A percentile compares a stretch with the other conserved stretches of the same genome.
Evolutionary conservation across 2,888 invertebrate species (phyloP).

Genomic region (Mythimna ferrago): DNA sequence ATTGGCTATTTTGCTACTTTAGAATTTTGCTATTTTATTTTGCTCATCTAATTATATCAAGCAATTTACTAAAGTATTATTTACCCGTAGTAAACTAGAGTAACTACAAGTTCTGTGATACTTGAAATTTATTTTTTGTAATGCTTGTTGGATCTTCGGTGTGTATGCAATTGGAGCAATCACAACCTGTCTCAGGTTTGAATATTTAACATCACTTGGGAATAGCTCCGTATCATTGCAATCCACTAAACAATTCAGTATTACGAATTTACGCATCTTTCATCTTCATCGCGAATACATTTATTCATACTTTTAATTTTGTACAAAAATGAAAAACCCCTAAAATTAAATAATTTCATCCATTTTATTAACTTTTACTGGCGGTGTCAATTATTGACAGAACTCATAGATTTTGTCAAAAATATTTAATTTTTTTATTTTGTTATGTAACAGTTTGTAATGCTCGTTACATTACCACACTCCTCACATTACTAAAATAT

Average conservation of each 20-base stretch:
- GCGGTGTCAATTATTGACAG: conserved; percentile 31
- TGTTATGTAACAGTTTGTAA: not conserved
- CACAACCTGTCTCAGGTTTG: conserved; percentile 78
- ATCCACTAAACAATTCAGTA: conserved; percentile 79
- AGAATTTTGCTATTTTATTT: too few species aligned
- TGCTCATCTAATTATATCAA: not conserved
- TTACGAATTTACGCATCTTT: conserved; percentile 84
- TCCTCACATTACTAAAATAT: not conserved
- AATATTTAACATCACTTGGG: conserved; percentile 76
- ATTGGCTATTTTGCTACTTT: not conserved
- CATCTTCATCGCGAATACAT: conserved; percentile 68
- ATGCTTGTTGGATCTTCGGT: conserved; percentile 79
- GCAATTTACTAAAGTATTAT: not conserved
- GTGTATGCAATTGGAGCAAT: conserved; percentile 75
- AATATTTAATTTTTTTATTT: conserved; percentile 3
- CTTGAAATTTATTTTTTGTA: conserved; percentile 79
- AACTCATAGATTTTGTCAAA: conserved; percentile 49
- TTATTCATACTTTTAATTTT: conserved; percentile 51
- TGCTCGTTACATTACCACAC: not conserved
- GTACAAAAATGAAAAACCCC: not conserved
- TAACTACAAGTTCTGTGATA: conserved; percentile 84
- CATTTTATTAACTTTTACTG: conserved; percentile 42
- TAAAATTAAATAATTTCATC: conserved; percentile 42
- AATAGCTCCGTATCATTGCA: conserved; percentile 75
- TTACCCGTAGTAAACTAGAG: conserved; percentile 76